Base-by-base conservation (phyloP, 2,888 invertebrate species). In the Hesperia comma region DNA sequence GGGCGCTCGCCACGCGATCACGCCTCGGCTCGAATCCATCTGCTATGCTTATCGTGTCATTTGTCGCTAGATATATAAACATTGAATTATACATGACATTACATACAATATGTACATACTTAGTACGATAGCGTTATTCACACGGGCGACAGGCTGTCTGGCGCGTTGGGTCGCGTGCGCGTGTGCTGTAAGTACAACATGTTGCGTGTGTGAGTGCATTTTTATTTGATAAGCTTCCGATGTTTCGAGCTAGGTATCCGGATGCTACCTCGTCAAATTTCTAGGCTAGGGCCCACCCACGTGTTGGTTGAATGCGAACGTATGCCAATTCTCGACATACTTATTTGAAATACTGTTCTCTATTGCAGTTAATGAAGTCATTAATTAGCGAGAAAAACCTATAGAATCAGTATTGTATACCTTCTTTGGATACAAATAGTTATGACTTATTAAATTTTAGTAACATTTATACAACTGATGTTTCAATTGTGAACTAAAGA, bases 121-220 rank as follows among this genome's bases (percentile, higher is more conserved):
- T 87, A 87, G 83, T 82, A 84, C 81, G 86, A 88, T 90, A 88
- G 86, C 82, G 87, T 80, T 86, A 87, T 88, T 88, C 86, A 83
- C 87, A 85, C 84, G 84, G 90, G 92, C 92, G 92, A 92, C 92
- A 92, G 80, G 89, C 92, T 85, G 92, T 92, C 92, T 92, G 92
- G 87, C 83, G 73, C 84, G 86, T 75, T 83, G 81, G 81, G 78
- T 85, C 68, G 67, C 71, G 71, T 82, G 85, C 77, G 82, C 81
- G 88, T 89, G 87, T 90, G 86, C 82, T 76, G 84, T 88, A 83
- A 82, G 85, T 87, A 87, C 79, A 83, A 80, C 79, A 80, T 78
- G 80, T 78, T 71, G 64, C 72, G 81, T 85, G 88, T 88, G 88
- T 89, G 88, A 78, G 90, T 85, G 84, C 79, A 78, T 86, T 86